Evolutionary conservation across 2,113 vertebrate genomes (phyloP), one percentile per base, ranked within the genome.

Genomic region (Penelope pileata): DNA sequence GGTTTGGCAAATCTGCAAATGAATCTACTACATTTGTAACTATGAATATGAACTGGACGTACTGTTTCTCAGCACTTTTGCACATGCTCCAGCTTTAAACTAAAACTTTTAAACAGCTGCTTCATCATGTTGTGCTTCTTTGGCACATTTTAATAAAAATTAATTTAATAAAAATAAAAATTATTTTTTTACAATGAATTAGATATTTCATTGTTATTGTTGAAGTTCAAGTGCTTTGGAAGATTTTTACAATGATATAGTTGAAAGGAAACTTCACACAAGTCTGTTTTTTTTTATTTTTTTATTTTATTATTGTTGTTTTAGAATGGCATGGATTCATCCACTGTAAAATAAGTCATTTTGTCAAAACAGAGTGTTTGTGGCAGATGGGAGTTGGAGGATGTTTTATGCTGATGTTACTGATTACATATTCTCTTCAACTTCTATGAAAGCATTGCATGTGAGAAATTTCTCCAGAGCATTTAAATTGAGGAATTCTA

Each of bases 191-290:
- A 21, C 2, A 23, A 29, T 47, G 22, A 38, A 74, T 34, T 19
- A 2, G 6, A 10, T 6, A 16, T 40, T 59, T 48, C 51, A 7
- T 58, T 63, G 10, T 63, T 23, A 13, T 59, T 66, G 13, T 59
- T 64, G 26, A 30, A 36, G 2, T 24, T 84, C 7, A 45, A 48
- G 3, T 17, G 7, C 1, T 72, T 74, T 16, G 63, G 26, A 64
- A 90, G 17, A n/a, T 9, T 64, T 80, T 60, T 73, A 40, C 21
- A 30, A 19, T 58, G 0, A 19, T 9, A 3, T 3, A 10, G 1
- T 36, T 77, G 76, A 19, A 50, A 27, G 4, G 24, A 42, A 84
- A 38, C 3, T 67, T 75, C 26, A 9, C 30, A 12, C 2, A 58
- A n/a, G 32, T 58, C 21, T n/a, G 53, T 30, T 18, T 12, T 32